These are phyloP conservation scores for Nemotelus nigrinus DNA, from an alignment of 2,888 invertebrate genomes.

Conservation along the genomic window DNA sequence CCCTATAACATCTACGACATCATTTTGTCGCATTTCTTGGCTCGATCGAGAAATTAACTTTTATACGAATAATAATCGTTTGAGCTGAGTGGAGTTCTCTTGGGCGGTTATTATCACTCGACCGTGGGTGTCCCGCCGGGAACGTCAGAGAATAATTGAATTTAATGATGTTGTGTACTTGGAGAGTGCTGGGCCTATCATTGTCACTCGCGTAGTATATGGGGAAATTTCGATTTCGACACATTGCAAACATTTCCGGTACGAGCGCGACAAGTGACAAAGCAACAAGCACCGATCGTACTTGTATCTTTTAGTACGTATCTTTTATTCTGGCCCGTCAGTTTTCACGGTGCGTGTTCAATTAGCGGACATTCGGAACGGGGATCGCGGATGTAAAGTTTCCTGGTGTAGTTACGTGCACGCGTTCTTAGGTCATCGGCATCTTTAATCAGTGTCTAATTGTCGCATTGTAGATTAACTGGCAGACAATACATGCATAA, in stretches of 20 bases:
- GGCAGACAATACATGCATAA: too few relatives aligned
- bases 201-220: neutral
- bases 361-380: slow-evolving; percentile 25
- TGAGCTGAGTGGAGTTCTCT: neutral
- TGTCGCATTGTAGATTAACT: neutral
- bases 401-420: slow-evolving; percentile 17
- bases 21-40: neutral
- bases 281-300: neutral
- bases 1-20: neutral
- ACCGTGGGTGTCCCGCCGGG: slow-evolving; percentile 11
- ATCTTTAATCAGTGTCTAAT: slow-evolving; percentile 4
- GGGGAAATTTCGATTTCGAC: slow-evolving; percentile 28
- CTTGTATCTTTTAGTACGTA: neutral
- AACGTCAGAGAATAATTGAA: slow-evolving; percentile 14
- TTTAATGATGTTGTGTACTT: slow-evolving; percentile 27
- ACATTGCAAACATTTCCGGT: slow-evolving; percentile 21
- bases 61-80: too few relatives aligned
- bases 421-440: slow-evolving; percentile 23
- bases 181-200: neutral
- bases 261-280: slow-evolving; percentile 9
- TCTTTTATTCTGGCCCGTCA: neutral
- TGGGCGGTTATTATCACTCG: neutral
- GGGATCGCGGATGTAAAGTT: neutral
- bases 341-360: neutral
- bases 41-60: neutral